A percentile compares a stretch with the other conserved stretches of the same genome.
These are phyloP conservation scores for Hystrix brachyura DNA, from an alignment of 2,113 vertebrate species.

Conservation along the genomic window DNA sequence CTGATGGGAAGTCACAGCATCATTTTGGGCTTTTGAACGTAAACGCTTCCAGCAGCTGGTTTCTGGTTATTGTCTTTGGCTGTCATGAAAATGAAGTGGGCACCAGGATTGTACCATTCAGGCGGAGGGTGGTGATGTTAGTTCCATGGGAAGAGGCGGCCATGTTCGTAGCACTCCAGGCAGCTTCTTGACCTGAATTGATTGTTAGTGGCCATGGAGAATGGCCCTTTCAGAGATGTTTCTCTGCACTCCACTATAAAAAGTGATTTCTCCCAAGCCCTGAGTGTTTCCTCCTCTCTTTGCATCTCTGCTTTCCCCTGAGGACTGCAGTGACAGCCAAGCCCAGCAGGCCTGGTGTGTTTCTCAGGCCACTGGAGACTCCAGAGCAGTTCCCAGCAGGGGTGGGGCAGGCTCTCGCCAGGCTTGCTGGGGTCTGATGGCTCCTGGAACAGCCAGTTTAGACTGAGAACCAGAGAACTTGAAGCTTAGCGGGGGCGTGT, in stretches of 20 bases:
- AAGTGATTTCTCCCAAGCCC: slow-evolving; percentile 59
- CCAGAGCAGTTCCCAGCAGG: neutral
- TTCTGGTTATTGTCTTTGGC: slow-evolving; percentile 71
- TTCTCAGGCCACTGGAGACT: neutral
- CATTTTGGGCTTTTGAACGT: slow-evolving; percentile 66
- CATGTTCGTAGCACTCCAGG: neutral
- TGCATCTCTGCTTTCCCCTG: slow-evolving; percentile 49
- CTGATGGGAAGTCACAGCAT: slow-evolving; percentile 68
- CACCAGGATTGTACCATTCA: slow-evolving; percentile 50
- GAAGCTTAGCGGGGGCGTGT: neutral
- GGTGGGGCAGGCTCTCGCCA: neutral
- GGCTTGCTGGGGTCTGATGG: neutral
- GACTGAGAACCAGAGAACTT: neutral
- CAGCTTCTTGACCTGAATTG: slow-evolving; percentile 72
- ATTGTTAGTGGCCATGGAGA: slow-evolving; percentile 61
- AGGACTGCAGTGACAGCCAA: slow-evolving; percentile 59
- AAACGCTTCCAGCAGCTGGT: slow-evolving; percentile 58
- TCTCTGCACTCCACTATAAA: slow-evolving; percentile 22
- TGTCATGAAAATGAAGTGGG: slow-evolving; percentile 72
- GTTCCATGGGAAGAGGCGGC: slow-evolving; percentile 37
- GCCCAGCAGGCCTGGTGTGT: slow-evolving; percentile 46
- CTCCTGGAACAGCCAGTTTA: neutral
- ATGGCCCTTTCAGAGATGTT: slow-evolving; percentile 65
- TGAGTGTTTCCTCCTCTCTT: slow-evolving; percentile 47
- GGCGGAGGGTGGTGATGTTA: neutral